Evolutionary conservation across 1,140 invertebrate genomes (phyloP), one percentile per base, ranked within the genome.

Genomic region (Cataglyphis hispanica): DNA sequence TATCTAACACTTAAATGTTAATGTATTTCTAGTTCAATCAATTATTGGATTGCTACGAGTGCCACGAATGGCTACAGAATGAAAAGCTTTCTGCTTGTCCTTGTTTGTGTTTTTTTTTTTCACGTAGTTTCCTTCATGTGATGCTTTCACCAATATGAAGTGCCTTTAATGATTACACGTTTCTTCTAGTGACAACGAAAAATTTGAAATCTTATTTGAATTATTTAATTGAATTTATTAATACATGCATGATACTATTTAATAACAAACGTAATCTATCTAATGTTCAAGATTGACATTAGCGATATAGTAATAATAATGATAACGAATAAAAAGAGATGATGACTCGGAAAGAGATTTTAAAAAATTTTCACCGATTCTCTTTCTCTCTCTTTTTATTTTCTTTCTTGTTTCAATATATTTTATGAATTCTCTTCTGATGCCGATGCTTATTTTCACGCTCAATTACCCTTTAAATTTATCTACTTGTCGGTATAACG

Each of bases 41-140:
- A 87, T 87, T 87, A 87, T 86, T 34, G 43, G 43, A 64, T 87
- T 87, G 34, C 69, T 74, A 75, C 27, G 43, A 66, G 53, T 37
- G 22, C 76, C 31, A 64, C 37, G 64, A 40, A 83, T n/a, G 72
- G 37, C 16, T 31, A 61, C 69, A 31, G 78, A 84, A 76, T 70
- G 77, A 87, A 84, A 87, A 77, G 50, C 53, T 56, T 10, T 50
- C 43, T 43, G 16, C 16, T 27, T 11, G 22, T 50, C 50, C 22
- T 46, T 34, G 25, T 40, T 13, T 69, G 22, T 63, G 27, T 78
- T 11, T 50, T 53, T 66, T 22, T 53, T 19, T 66, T 22, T 53
- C 19, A 69, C 25, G 6, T n/a, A 69, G 50, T 87, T 61, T 63
- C 25, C 60, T 77, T 7, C 27, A 64, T 16, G 11, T 46, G 60